Base-by-base conservation (phyloP, 2,797 vertebrate species). In the Neosilurus mollespiculum region DNA sequence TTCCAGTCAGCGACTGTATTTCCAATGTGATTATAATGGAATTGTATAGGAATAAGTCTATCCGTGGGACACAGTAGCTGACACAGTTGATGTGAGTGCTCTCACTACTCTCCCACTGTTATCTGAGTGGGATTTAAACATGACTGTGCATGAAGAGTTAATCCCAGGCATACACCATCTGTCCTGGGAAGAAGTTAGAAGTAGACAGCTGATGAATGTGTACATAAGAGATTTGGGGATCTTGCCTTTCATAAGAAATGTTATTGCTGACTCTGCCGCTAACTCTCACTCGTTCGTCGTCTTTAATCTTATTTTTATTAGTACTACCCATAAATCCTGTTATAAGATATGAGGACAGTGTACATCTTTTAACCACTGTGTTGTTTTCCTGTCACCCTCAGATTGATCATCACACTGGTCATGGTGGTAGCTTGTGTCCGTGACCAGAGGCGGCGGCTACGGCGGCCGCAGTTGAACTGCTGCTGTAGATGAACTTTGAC, bases 401-500 rank as follows among this genome's bases (percentile, higher is more conserved):
- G 87, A 90, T 73, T 90, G 81, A 89, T 64, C 80, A 3, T 22
- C 20, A 6, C 61, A 64, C 12, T 12, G 37, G 66, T 79, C 71
- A 22, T 83, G 72, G 79, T 53, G 65, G 77, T 15, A 73, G 78
- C 30, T 20, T 49, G 56, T 62, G 62, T 58, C 62, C 18, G 20
- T 54, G 59, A 82, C 61, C 73, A 62, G 84, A 80, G 34, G 43
- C 49, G n/a, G 72, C 56, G 9, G 37, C 34, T 8, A 43, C 4
- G 16, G 18, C 43, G 8, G n/a, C 81, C 65, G 58, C 62, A 62
- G 81, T 64, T 81, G 81, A 83, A 86, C 82, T 86, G 88, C 88
- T 90, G 89, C 89, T 90, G 84, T 85, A 83, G 72, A 85, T 78
- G 49, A 88, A 86, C 82, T 81, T 69, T 87, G 82, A 88, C 85